Percentiles rank a stretch among this genome's conserved stretches.
These are phyloP conservation scores for Aphelenchoides besseyi DNA, from an alignment of 1,140 invertebrate species.

Conservation along the genomic window DNA sequence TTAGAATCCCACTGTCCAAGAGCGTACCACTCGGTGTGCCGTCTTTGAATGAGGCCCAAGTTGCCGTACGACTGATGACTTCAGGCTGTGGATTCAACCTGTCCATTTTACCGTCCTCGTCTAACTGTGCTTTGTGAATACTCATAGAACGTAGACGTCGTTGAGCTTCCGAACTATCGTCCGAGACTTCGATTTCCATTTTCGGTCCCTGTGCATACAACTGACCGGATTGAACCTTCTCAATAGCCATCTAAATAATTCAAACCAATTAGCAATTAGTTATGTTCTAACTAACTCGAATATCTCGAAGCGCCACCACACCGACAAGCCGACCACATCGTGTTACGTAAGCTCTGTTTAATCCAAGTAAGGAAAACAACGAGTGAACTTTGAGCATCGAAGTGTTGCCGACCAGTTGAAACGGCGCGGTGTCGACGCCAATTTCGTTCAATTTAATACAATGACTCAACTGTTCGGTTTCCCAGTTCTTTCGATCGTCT, in stretches of 20 bases:
- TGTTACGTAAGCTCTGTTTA: slow-evolving; percentile 94
- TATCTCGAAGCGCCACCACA: slow-evolving; percentile 75
- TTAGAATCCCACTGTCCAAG: background rate
- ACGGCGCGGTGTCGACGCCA: slow-evolving; percentile 85
- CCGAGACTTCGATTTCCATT: background rate
- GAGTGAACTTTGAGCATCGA: slow-evolving; percentile 91
- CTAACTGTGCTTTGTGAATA: slow-evolving; percentile 9
- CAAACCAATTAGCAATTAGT: too few relatives aligned
- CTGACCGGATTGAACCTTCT: slow-evolving; percentile 40
- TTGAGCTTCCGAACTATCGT: slow-evolving; percentile 9
- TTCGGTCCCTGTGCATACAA: slow-evolving; percentile 13
- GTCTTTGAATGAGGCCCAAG: background rate
- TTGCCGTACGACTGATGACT: slow-evolving; percentile 18
- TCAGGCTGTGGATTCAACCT: slow-evolving; percentile 29
- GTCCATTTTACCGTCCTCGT: slow-evolving; percentile 27
- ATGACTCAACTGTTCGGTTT: slow-evolving; percentile 66
- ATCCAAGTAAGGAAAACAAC: slow-evolving; percentile 90
- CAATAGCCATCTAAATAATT: slow-evolving; percentile 40
- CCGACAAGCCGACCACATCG: slow-evolving; percentile 88
- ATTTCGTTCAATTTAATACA: slow-evolving; percentile 39
- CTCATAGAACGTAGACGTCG: background rate
- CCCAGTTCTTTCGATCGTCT: slow-evolving; percentile 46
- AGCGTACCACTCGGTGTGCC: background rate
- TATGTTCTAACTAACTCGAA: too few relatives aligned
- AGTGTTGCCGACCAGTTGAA: slow-evolving; percentile 90